Evolutionary conservation across 1,140 invertebrate genomes (phyloP), one percentile per base, ranked within the genome.

Genomic region (Apis laboriosa): DNA sequence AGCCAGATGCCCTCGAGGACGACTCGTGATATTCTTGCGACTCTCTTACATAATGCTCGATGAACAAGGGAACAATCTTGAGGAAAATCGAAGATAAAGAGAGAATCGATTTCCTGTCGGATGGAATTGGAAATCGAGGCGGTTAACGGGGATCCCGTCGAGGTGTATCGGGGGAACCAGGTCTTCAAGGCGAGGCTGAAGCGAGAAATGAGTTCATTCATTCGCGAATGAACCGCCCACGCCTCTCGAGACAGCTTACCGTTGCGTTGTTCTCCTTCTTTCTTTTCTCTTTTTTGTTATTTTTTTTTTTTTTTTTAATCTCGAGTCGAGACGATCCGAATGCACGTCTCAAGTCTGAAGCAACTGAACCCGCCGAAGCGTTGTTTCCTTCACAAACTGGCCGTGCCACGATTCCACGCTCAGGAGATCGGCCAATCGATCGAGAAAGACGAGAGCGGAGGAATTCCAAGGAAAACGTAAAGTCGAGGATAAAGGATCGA

Each of bases 341-440:
- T 68, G 34, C 64, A 49, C 21, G n/a, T 61, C 61, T 68, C 75
- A 7, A 43, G 34, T 43, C 34, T 43, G 34, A 43, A 43, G 75
- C 80, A 75, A 86, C 85, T n/a, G n/a, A n/a, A 61, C 60, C 56
- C 61, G 55, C 17, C 49, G 13, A 63, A 63, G 34, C 51, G 55
- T 24, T 60, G 66, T 43, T 43, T 43, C 58, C 51, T 53, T 60
- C n/a, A 53, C 76, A 76, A 83, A 76, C 60, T 53, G 60, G 24
- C 58, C 66, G 77, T 63, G 84, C 34, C 87, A 87, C 86, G 88
- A 88, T 84, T 90, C 84, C 85, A 84, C 89, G 88, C 3, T 89
- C 90, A 90, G 89, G 80, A 91, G 86, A 66, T 43, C 53, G 72
- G 3, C 28, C 75, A 24, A 60, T 43, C 68, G 67, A 74, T 86